phyloP scores from a whole-genome alignment of 2,888 invertebrate species.

The Nephrotoma appendiculata region DNA sequence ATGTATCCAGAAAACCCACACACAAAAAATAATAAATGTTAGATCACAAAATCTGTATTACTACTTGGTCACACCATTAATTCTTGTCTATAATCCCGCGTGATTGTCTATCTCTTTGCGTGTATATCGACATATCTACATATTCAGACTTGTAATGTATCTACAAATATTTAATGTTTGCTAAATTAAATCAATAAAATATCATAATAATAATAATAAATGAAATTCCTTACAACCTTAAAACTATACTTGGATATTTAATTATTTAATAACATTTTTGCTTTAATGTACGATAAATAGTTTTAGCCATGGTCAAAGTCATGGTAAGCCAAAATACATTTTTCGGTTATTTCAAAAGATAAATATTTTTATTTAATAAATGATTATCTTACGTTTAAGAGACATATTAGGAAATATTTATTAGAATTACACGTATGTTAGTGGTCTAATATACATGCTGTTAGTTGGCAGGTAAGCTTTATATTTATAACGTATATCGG shows the following conservation, averaged over 20 bases:
- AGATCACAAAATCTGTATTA: neutral
- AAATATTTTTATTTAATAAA: neutral
- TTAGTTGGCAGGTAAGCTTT: neutral
- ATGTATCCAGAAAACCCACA: neutral
- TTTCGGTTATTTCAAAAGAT: neutral
- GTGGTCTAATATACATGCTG: neutral
- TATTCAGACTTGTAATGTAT: neutral
- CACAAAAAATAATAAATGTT: neutral
- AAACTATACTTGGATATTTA: neutral
- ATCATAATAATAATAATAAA: neutral
- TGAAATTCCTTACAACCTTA: neutral
- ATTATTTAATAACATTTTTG: neutral
- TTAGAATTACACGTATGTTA: neutral
- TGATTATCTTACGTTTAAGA: neutral
- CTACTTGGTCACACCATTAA: neutral
- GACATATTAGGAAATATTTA: neutral
- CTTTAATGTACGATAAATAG: neutral
- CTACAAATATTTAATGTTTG: neutral
- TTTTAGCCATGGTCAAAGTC: neutral
- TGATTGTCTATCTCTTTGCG: neutral
- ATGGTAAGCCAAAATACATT: neutral
- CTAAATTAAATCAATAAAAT: neutral
- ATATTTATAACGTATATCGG: neutral
- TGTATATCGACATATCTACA: neutral
- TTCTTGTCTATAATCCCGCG: neutral